These are phyloP conservation scores for Abscondita cerata DNA, from an alignment of 2,888 invertebrate genomes.

Conservation along the genomic window DNA sequence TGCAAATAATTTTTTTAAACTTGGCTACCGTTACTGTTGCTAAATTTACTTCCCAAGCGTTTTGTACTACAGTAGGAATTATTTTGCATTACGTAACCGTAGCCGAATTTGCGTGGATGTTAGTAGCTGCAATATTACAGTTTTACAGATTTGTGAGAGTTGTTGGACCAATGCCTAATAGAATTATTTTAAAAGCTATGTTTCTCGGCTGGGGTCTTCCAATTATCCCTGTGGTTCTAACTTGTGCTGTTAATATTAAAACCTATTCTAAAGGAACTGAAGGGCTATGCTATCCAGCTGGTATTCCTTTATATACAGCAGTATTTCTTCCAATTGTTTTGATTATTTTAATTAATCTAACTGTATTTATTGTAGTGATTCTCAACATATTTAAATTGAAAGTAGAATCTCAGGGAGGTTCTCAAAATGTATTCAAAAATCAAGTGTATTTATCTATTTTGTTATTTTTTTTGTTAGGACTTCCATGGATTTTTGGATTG, in stretches of 20 bases:
- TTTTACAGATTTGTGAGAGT: conserved; percentile 72
- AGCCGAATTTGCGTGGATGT: conserved; percentile 76
- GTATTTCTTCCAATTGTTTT: conserved; percentile 63
- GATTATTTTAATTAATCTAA: conserved; percentile 64
- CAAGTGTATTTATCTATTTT: conserved; percentile 66
- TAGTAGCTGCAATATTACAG: conserved; percentile 72
- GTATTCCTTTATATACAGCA: conserved; percentile 63
- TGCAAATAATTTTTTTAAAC: conserved; percentile 52
- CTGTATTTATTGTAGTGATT: conserved; percentile 66
- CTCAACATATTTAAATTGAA: conserved; percentile 58
- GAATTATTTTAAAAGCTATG: conserved; percentile 67
- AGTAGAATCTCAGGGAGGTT: conserved; percentile 45
- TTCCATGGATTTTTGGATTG: conserved; percentile 68
- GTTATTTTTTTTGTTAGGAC: conserved; percentile 66
- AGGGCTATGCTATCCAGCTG: conserved; percentile 64
- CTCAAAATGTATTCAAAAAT: conserved; percentile 60
- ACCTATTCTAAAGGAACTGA: conserved; percentile 61
- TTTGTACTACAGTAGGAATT: conserved; percentile 67
- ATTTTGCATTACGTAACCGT: conserved; percentile 70
- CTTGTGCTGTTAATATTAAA: conserved; percentile 59
- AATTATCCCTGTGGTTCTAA: conserved; percentile 61
- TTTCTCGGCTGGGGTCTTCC: conserved; percentile 71
- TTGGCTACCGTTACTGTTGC: conserved; percentile 8
- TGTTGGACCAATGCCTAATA: conserved; percentile 65
- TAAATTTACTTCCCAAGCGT: conserved; percentile 53